These are phyloP conservation scores for Heliornis fulica DNA, from an alignment of 2,113 vertebrate genomes.

Conservation along the genomic window DNA sequence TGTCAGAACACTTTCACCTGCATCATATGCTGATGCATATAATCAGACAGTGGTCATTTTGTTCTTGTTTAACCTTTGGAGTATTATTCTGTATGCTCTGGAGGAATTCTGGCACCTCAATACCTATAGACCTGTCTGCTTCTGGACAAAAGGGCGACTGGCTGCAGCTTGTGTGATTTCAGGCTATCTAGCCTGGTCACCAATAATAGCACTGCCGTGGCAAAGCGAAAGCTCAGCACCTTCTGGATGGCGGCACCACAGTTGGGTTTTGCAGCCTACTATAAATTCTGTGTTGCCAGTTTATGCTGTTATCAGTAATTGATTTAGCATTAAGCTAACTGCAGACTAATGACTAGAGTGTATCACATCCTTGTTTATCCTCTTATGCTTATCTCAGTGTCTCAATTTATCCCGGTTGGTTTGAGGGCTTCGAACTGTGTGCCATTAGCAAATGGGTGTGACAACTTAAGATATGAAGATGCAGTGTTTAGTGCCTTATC, in stretches of 20 bases:
- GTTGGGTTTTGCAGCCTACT: background rate
- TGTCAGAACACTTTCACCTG: background rate
- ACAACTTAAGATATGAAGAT: background rate
- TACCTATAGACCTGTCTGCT: background rate
- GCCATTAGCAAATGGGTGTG: conserved; percentile 19
- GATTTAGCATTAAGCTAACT: conserved; percentile 48
- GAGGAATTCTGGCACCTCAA: background rate
- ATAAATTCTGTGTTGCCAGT: background rate
- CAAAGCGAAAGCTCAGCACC: background rate
- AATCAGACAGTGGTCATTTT: background rate
- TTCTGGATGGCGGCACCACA: background rate
- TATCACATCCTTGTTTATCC: conserved; percentile 25
- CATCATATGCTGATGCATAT: background rate
- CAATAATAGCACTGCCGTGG: rapidly evolving
- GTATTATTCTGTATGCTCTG: background rate
- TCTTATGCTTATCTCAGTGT: background rate
- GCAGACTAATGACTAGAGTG: conserved; percentile 26
- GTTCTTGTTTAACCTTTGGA: background rate
- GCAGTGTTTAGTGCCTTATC: background rate
- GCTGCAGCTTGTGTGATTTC: background rate
- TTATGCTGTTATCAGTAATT: conserved; percentile 33
- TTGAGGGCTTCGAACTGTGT: background rate
- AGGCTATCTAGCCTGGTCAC: background rate
- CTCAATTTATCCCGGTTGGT: background rate
- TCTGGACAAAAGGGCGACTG: background rate